Conservation (phyloP, 2,888 invertebrate species). For the Tachina lurida region DNA sequence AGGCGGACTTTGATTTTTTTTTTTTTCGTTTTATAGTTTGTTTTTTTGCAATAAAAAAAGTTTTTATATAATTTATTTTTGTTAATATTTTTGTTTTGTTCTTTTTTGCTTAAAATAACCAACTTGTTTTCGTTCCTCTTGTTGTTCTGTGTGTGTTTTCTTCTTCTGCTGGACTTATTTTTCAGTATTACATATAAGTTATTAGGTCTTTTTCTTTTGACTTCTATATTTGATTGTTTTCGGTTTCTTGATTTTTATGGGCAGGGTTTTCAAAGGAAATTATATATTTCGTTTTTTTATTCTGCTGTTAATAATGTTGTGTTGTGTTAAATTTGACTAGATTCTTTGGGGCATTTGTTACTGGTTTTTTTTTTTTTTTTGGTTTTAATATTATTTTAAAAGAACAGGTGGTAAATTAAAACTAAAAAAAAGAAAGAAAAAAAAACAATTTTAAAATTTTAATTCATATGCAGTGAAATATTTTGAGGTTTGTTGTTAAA, state of each 20-base stretch:
- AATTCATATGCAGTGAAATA: neutral
- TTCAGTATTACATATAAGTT: conserved; percentile 59
- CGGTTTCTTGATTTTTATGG: conserved; percentile 42
- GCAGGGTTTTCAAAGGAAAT: conserved; percentile 63
- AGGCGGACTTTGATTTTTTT: conserved; percentile 69
- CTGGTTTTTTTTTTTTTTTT: neutral
- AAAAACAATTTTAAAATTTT: neutral
- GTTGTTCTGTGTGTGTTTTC: conserved; percentile 5
- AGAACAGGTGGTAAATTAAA: conserved; percentile 52
- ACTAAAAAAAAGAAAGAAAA: neutral
- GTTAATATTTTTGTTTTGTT: conserved; percentile 14
- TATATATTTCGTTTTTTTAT: neutral
- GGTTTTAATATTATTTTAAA: neutral
- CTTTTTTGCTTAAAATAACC: conserved; percentile 28
- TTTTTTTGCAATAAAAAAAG: conserved; percentile 21
- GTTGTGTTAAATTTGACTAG: neutral
- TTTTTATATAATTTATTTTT: conserved; percentile 2
- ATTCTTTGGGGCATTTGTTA: conserved; percentile 17
- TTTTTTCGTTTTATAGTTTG: conserved; percentile 10
- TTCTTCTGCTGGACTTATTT: conserved; percentile 29
- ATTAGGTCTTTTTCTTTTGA: conserved; percentile 61
- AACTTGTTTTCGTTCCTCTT: conserved; percentile 57
- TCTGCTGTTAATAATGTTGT: conserved; percentile 9
- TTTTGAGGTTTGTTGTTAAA: no score
- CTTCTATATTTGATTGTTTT: conserved; percentile 33